Base-by-base conservation (phyloP, 2,888 invertebrate genomes). In the Colostygia pectinataria region DNA sequence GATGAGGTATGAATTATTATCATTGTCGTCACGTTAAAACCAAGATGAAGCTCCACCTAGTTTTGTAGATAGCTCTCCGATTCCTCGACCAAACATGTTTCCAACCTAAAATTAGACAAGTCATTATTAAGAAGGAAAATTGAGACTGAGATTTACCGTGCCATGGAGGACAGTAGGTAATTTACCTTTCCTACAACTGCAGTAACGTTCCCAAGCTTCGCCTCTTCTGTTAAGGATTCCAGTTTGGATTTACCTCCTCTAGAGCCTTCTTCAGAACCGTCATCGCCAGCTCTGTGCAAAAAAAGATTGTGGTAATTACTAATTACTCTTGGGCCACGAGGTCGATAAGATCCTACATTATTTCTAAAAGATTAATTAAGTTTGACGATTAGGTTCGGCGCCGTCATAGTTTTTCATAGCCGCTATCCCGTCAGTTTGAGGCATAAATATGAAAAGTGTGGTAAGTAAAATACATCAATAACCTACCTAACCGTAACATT, bases 1-100 rank as follows among this genome's bases (percentile, higher is more conserved):
- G 31, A 41, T 53, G 55, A 52, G 46, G 66, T 61, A 61, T 64
- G 57, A 55, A 49, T 66, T 70, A 59, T 66, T 63, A 59, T 69
- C 61, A 59, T 63, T 57, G 63, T 54, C 53, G 56, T 65, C 61
- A 61, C 68, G 67, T 91, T 94, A 96, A 91, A 96, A 96, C 96
- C 96, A 96, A 83, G 95, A 95, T 48, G 93, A 92, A 59, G 96
- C 95, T 63, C 96, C 95, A 58, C 97, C 96, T 61, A 97, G 92
- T 88, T 97, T 97, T 68, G 96, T 95, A 74, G 97, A 95, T 71
- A 97, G 92, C 74, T 97, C 97, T 61, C 97, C 97, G 69, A 97
- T 94, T 63, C 97, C 96, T 77, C 97, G 96, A 41, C 97, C 97
- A 69, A 97, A 95, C 81, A 97, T 95, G 86, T 96, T 96, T 66